Conservation (phyloP, 2,113 vertebrate species). For the zebrafish (Danio rerio) region GRCz12tu NC_133190.1:39703501-39704000, state of each 20-base stretch:
- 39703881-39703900: slow-evolving; percentile 72
- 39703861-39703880: slow-evolving; percentile 66
- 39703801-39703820: slow-evolving; percentile 39
- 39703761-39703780: not conserved
- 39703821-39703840: slow-evolving; percentile 46
- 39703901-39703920: slow-evolving; percentile 59
- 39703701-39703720: not conserved
- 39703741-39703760: slow-evolving; percentile 19
- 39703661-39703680: too few relatives aligned
- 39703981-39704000: slow-evolving; percentile 74
- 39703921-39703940: slow-evolving; percentile 37
- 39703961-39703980: slow-evolving; percentile 58
- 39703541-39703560: too few relatives aligned
- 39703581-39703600: too few relatives aligned
- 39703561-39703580: too few relatives aligned
- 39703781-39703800: slow-evolving; percentile 21
- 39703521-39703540: too few relatives aligned
- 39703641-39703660: too few relatives aligned
- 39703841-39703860: slow-evolving; percentile 66
- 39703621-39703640: too few relatives aligned
- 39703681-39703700: not conserved
- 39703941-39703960: slow-evolving; percentile 9
- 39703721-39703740: slow-evolving; percentile 6
- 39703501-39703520: too few relatives aligned
- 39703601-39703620: too few relatives aligned